A percentile compares a stretch with the other conserved stretches of the same genome.
Conservation (phyloP, 2,888 invertebrate species). For the Tolmerus cingulatus region DNA sequence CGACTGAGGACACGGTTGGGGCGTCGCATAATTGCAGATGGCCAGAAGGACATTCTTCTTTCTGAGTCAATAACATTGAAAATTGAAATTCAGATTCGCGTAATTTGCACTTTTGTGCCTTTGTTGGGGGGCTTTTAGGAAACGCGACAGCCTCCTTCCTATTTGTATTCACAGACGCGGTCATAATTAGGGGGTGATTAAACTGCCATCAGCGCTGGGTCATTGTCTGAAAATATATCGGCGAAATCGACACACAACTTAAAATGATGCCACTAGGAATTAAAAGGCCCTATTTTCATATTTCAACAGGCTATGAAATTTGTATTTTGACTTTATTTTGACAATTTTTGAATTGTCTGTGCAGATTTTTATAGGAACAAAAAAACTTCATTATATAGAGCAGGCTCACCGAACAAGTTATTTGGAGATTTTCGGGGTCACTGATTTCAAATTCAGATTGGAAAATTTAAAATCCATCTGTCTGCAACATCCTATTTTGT, state of each 20-base stretch:
- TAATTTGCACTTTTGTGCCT: constrained; percentile 13
- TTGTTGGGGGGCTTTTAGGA: background rate
- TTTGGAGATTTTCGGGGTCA: too few relatives aligned
- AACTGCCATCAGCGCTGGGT: background rate
- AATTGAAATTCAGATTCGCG: background rate
- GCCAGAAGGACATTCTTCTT: constrained; percentile 13
- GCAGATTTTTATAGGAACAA: too few relatives aligned
- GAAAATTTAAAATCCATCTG: too few relatives aligned
- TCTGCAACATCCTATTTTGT: too few relatives aligned
- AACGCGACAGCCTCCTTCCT: background rate
- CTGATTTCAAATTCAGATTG: too few relatives aligned
- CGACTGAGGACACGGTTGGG: background rate
- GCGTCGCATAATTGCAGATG: background rate
- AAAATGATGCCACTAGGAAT: background rate
- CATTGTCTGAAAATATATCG: background rate
- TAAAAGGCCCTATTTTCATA: background rate
- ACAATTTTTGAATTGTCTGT: too few relatives aligned
- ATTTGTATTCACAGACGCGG: background rate
- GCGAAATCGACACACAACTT: background rate
- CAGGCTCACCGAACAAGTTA: too few relatives aligned
- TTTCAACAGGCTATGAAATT: background rate
- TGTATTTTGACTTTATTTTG: too few relatives aligned
- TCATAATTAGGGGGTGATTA: background rate
- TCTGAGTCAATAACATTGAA: constrained; percentile 31
- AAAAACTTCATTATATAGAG: too few relatives aligned